Percentiles rank a stretch among this genome's conserved stretches.
Evolutionary conservation across 2,888 invertebrate species (phyloP).

Genomic region (Cyclophora albipunctata): DNA sequence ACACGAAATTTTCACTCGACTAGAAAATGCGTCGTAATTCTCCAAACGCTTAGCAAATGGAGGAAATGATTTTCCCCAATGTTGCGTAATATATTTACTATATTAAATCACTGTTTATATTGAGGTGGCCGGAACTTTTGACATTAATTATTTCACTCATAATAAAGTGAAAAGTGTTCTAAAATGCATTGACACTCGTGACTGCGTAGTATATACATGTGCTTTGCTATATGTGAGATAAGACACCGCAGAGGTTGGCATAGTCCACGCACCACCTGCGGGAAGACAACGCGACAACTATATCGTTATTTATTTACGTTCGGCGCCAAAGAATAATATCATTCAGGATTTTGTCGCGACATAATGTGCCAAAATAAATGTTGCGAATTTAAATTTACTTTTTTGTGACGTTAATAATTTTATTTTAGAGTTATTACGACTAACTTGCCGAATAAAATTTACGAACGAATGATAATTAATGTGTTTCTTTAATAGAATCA

Average conservation of each 20-base stretch:
- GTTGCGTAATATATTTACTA: conserved; percentile 16
- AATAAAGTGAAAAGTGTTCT: too few species aligned
- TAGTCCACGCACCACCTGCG: conserved; percentile 11
- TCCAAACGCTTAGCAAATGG: conserved; percentile 14
- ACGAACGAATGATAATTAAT: too few species aligned
- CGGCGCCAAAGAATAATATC: conserved; percentile 62
- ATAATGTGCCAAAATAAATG: conserved; percentile 43
- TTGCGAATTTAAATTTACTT: conserved; percentile 29
- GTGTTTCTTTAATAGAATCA: too few species aligned
- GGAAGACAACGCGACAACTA: conserved; percentile 33
- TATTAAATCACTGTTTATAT: not conserved
- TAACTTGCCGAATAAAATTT: too few species aligned
- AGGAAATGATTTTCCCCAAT: conserved; percentile 11
- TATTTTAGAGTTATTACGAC: conserved; percentile 12
- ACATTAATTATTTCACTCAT: conserved; percentile 15
- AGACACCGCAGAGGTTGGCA: conserved; percentile 13
- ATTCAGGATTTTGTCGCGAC: conserved; percentile 31
- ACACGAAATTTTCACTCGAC: too few species aligned
- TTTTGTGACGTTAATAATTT: conserved; percentile 31
- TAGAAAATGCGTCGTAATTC: conserved; percentile 8
- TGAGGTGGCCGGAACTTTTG: not conserved
- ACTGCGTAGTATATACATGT: too few species aligned
- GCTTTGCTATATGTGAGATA: too few species aligned
- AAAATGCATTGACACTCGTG: too few species aligned
- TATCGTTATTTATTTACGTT: conserved; percentile 58